Percentiles rank a stretch among this genome's conserved stretches.
These are phyloP conservation scores for Corticium candelabrum DNA, from an alignment of 37 sponge, comb jelly and placozoan genomes.

Conservation along the genomic window DNA sequence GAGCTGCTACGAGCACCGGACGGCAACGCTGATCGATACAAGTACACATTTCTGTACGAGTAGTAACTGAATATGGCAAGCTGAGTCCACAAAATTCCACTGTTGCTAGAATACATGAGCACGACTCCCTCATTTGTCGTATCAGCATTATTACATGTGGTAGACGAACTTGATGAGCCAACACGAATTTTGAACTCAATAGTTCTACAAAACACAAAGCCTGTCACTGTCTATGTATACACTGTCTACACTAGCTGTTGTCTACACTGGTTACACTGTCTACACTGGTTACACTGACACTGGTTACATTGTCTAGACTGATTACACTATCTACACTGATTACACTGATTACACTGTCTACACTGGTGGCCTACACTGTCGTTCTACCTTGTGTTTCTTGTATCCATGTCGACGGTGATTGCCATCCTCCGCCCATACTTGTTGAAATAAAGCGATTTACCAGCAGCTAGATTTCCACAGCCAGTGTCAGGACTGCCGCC, in stretches of 20 bases:
- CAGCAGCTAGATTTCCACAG: neutral
- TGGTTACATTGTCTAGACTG: too few species aligned
- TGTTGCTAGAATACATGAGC: neutral
- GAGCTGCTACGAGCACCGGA: neutral
- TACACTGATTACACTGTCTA: too few species aligned
- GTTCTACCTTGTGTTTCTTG: neutral
- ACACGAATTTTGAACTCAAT: too few species aligned
- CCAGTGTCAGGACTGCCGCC: neutral
- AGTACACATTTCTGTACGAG: neutral
- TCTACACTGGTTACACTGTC: too few species aligned
- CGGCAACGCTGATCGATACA: neutral
- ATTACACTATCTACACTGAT: too few species aligned
- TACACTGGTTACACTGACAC: too few species aligned
- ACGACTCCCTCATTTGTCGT: neutral
- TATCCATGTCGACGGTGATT: conserved; percentile 12
- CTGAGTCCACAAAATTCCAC: neutral
- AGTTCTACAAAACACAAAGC: too few species aligned
- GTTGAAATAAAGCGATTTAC: neutral
- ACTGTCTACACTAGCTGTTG: too few species aligned
- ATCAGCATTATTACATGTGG: neutral
- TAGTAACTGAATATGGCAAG: neutral
- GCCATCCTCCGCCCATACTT: neutral
- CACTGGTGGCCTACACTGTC: too few species aligned
- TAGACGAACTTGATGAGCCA: neutral
- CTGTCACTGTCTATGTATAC: too few species aligned